Percentiles rank a stretch among this genome's conserved stretches.
Evolutionary conservation across 2,113 vertebrate genomes (phyloP).

Genomic region (Engystomops pustulosus): DNA sequence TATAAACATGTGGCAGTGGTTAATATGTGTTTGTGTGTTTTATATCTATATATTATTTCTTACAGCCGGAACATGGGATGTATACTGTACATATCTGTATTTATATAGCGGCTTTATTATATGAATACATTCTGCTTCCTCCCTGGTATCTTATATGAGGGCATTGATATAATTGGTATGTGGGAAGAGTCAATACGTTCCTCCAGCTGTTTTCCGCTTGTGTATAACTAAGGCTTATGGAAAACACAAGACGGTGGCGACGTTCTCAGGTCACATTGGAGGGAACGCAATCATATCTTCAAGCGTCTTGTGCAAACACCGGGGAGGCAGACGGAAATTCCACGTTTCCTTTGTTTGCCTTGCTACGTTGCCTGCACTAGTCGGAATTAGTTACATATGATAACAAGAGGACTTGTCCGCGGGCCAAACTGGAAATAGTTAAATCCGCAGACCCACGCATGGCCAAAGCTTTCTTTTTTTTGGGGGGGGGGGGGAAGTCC

Average conservation of each 20-base stretch:
- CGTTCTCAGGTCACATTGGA: conserved; percentile 21
- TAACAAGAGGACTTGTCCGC: conserved; percentile 57
- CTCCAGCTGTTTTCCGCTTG: conserved; percentile 29
- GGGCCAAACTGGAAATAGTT: conserved; percentile 51
- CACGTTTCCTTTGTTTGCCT: conserved; percentile 55
- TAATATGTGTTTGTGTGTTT: neutral
- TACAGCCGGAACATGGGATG: neutral
- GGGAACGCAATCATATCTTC: conserved; percentile 48
- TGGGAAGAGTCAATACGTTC: conserved; percentile 30
- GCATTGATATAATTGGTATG: neutral
- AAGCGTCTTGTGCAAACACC: conserved; percentile 49
- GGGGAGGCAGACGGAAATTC: conserved; percentile 51
- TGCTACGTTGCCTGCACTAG: conserved; percentile 26
- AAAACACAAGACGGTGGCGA: conserved; percentile 42
- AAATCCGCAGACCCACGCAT: conserved; percentile 31
- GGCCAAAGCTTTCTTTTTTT: conserved; percentile 50
- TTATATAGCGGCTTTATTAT: conserved; percentile 33
- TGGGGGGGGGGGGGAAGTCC: too few relatives aligned
- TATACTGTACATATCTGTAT: conserved; percentile 22
- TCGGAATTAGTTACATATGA: conserved; percentile 56
- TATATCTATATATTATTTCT: neutral
- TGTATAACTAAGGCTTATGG: conserved; percentile 42
- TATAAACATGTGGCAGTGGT: conserved; percentile 24
- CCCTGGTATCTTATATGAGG: neutral
- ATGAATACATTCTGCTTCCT: neutral